These are phyloP conservation scores for Rynchops niger DNA, from an alignment of 2,113 vertebrate species.

Conservation along the genomic window DNA sequence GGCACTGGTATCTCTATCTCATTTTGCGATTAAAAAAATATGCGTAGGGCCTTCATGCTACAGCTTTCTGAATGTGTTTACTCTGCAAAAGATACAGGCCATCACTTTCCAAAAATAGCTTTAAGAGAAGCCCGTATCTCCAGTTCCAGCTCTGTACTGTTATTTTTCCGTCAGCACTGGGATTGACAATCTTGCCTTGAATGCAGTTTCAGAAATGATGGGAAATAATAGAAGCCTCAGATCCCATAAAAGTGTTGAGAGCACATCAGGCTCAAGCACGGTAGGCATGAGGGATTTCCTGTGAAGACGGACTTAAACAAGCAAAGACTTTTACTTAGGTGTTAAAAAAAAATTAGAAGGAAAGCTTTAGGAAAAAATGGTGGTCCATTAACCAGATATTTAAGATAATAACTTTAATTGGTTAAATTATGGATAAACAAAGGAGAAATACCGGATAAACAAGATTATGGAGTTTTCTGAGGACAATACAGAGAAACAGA, in stretches of 20 bases:
- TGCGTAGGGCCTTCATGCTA: no score
- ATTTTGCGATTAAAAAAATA: neutral
- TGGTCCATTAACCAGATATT: neutral
- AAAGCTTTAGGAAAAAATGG: neutral
- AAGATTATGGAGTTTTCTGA: neutral
- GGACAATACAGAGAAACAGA: neutral
- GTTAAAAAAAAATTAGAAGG: neutral
- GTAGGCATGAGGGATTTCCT: neutral
- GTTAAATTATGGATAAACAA: no score
- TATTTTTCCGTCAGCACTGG: rapidly evolving
- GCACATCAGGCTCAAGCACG: rapidly evolving
- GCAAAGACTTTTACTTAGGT: neutral
- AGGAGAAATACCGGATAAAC: neutral
- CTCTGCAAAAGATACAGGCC: neutral
- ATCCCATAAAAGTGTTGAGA: neutral
- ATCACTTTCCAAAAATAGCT: neutral
- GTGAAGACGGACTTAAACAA: neutral
- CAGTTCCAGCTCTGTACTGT: neutral
- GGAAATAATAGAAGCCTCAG: neutral
- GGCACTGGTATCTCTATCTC: neutral
- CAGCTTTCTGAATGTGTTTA: neutral
- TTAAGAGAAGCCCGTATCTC: neutral
- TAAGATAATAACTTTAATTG: neutral
- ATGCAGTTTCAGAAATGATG: neutral
- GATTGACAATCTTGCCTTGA: neutral